A percentile compares a stretch with the other conserved stretches of the same genome.
Evolutionary conservation across 2,888 invertebrate species (phyloP).

Genomic region (Scrobipalpa costella): DNA sequence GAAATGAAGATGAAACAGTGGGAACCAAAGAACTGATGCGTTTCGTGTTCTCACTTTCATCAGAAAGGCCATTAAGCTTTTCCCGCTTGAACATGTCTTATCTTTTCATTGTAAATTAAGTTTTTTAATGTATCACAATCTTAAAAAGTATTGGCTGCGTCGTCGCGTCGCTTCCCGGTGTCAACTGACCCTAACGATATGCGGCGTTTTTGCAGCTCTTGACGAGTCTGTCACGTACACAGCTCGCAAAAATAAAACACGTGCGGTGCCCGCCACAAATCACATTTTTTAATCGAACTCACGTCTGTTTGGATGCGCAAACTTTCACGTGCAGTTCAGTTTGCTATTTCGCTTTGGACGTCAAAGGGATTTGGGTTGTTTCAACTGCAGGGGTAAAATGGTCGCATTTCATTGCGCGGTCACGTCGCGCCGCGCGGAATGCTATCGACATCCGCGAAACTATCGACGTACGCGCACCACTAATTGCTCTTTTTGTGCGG

Average conservation of each 20-base stretch:
- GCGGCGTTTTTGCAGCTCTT: constrained; percentile 56
- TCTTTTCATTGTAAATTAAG: no score
- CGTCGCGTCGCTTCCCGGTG: no score
- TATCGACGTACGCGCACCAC: constrained; percentile 75
- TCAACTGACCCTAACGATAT: constrained; percentile 39
- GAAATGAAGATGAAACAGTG: no score
- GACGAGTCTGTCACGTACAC: constrained; percentile 71
- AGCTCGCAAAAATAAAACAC: constrained; percentile 75
- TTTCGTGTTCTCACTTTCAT: no score
- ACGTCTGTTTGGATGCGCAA: constrained; percentile 58
- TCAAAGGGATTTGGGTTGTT: constrained; percentile 45
- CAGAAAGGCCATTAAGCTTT: no score
- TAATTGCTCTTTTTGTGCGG: constrained; percentile 73
- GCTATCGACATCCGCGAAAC: constrained; percentile 78
- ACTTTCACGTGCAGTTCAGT: constrained; percentile 29
- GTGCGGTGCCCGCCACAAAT: constrained; percentile 76
- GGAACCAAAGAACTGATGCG: no score
- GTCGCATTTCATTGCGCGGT: constrained; percentile 67
- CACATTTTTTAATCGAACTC: constrained; percentile 80
- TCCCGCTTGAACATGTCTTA: no score
- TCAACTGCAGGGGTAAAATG: constrained; percentile 36
- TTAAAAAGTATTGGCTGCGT: no score
- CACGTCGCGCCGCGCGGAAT: constrained; percentile 69
- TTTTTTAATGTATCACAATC: no score
- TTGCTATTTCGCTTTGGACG: constrained; percentile 32